Evolutionary conservation across 2,888 invertebrate species (phyloP), one percentile per base, ranked within the genome.

Genomic region (Anorthoa munda): DNA sequence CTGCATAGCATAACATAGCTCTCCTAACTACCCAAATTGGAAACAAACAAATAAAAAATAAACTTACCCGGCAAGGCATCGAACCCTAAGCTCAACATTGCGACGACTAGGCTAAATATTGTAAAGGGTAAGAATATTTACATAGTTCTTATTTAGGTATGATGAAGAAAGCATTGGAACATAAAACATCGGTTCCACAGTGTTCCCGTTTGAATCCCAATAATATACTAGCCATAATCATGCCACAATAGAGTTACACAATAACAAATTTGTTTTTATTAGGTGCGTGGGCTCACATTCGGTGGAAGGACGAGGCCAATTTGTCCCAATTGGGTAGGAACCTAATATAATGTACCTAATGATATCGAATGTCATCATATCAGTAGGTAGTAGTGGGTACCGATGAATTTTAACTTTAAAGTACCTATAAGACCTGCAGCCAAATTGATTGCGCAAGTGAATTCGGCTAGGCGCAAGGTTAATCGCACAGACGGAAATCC

Each of bases 251-350:
- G 66, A 46, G 53, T 51, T 55, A n/a, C 59, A 65, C 64, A 75
- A 83, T 72, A 66, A 66, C 60, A 59, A 82, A 77, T 77, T 83
- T 70, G 64, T 72, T 45, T 31, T 23, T 21, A 63, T 21, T n/a
- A 64, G 13, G 81, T 79, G 72, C 13, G 85, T 79, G 72, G 69
- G 78, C 48, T 58, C 75, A 74, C 71, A 81, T 79, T 79, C 26
- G 68, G 66, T 63, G 53, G 81, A 83, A 89, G 88, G 88, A 66
- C 83, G 58, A 53, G 50, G 21, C 63, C 79, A 85, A 86, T 86
- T 86, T 65, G 55, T 18, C 60, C 39, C 76, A 83, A 88, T 87
- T 85, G 77, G 66, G 18, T 18, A 9, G 39, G 39, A 9, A 39
- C 39, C 9, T 7, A 60, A 58, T 26, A 69, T 26, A 69, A 73